Conservation (phyloP, 64 coral and sea anemone genomes). For the Trachythela sp. region DNA sequence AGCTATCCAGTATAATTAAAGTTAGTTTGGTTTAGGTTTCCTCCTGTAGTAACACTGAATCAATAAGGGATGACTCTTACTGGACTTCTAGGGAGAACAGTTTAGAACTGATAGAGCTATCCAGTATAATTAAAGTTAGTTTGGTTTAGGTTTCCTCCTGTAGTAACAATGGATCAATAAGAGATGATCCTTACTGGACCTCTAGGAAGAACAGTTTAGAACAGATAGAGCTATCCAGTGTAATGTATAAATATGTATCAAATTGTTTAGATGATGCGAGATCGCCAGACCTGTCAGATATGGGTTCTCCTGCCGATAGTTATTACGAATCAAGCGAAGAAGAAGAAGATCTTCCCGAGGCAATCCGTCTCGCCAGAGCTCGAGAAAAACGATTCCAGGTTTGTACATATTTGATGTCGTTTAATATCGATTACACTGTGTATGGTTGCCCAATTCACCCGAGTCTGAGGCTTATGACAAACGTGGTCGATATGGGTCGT, state of each 20-base stretch:
- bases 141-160: no score
- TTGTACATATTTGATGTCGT: neutral
- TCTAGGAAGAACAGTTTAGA: neutral
- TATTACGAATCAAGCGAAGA: neutral
- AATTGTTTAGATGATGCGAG: neutral
- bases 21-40: no score
- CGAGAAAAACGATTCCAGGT: constrained; percentile 2
- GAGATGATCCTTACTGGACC: no score
- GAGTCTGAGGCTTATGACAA: neutral
- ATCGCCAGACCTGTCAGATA: neutral
- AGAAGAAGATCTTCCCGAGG: neutral
- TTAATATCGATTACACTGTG: neutral
- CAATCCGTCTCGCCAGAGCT: neutral
- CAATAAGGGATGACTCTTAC: no score
- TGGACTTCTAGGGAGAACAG: no score
- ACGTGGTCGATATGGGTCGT: no score
- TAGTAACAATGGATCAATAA: no score
- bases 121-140: no score
- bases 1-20: no score
- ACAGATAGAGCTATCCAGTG: neutral
- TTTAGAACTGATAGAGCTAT: no score
- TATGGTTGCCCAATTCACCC: no score
- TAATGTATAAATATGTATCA: neutral
- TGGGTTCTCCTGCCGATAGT: neutral
- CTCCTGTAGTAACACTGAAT: no score